phyloP scores from a whole-genome alignment of 2,113 vertebrate genomes.

The Nipponia nippon region DNA sequence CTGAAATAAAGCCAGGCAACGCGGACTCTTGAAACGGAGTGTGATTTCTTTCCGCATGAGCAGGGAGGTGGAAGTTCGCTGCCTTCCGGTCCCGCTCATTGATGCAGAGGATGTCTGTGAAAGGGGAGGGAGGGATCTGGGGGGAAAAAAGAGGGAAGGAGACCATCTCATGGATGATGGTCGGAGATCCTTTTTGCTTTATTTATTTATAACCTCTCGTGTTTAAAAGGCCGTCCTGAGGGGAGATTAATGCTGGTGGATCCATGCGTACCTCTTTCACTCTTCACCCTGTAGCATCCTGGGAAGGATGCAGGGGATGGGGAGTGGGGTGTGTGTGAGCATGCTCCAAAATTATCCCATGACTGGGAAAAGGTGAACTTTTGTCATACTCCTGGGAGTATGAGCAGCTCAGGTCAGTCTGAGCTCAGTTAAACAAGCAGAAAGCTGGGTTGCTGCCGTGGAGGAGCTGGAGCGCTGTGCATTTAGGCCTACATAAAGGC shows the following conservation, averaged over 20 bases:
- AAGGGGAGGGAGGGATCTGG: not conserved
- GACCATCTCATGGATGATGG: not conserved
- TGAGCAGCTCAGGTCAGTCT: not conserved
- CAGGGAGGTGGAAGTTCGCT: conserved; percentile 19
- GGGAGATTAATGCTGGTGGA: not conserved
- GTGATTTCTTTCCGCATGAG: conserved; percentile 24
- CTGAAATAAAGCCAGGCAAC: conserved; percentile 30
- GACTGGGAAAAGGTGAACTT: not conserved
- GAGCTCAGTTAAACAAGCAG: not conserved
- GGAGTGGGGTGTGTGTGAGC: rapidly evolving
- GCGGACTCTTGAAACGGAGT: not conserved
- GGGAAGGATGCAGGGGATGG: not conserved
- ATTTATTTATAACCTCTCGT: conserved; percentile 9
- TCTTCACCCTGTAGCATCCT: not conserved
- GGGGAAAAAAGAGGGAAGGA: not conserved
- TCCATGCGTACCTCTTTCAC: not conserved
- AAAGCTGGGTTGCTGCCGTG: not conserved
- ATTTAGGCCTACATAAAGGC: not conserved
- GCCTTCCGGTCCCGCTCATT: conserved; percentile 28
- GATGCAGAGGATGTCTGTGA: conserved; percentile 21
- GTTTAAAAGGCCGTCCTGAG: not conserved
- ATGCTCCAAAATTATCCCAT: not conserved
- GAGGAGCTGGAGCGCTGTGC: not conserved
- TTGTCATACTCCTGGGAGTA: rapidly evolving
- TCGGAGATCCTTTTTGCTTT: not conserved